Conservation (phyloP, 2,113 vertebrate species). For the Sarotherodon lohbergeri region DNA sequence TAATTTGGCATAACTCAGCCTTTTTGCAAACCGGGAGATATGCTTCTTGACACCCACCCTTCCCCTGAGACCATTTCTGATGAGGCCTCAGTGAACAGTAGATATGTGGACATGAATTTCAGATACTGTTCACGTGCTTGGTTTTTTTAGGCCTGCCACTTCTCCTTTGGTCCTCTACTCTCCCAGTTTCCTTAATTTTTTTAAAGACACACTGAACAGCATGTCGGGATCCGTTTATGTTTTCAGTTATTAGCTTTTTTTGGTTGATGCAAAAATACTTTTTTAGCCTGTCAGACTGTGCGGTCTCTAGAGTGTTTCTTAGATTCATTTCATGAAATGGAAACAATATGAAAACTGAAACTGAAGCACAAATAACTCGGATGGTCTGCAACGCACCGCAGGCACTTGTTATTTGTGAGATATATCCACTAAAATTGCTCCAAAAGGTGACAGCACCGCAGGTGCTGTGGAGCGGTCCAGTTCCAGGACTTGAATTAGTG, state of each 20-base stretch:
- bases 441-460: background rate
- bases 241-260: background rate
- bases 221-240: background rate
- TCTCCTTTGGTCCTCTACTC: background rate
- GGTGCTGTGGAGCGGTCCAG: background rate
- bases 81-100: background rate
- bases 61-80: background rate
- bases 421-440: background rate
- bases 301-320: background rate
- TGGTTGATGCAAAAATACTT: background rate
- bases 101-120: background rate
- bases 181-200: background rate
- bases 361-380: background rate
- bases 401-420: background rate
- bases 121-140: background rate
- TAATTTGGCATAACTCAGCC: background rate
- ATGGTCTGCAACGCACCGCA: fast-evolving
- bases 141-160: fast-evolving
- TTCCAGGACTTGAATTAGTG: background rate
- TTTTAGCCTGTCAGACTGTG: background rate
- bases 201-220: background rate
- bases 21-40: background rate
- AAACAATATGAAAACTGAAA: background rate
- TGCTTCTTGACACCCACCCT: background rate
- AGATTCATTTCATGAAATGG: background rate